These are phyloP conservation scores for Tenthredo distinguenda DNA, from an alignment of 2,888 invertebrate species.

Conservation along the genomic window DNA sequence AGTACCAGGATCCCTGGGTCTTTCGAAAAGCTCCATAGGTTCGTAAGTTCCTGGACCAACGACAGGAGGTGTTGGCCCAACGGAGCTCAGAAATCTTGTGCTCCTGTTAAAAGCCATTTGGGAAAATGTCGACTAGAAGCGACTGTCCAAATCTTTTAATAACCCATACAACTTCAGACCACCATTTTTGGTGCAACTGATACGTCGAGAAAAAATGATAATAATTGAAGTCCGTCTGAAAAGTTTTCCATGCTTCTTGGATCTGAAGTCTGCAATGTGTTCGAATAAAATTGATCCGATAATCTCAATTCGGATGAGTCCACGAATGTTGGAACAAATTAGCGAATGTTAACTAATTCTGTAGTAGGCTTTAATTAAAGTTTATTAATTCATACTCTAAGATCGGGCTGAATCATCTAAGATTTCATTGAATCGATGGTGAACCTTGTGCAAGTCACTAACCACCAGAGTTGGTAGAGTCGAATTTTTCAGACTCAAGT, in stretches of 20 bases:
- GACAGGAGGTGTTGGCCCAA: constrained; percentile 56
- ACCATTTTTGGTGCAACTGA: not conserved
- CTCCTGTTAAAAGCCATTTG: constrained; percentile 62
- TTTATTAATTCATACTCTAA: not conserved
- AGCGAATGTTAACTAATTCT: not conserved
- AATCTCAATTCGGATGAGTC: not conserved
- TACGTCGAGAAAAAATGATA: not conserved
- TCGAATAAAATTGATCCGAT: not conserved
- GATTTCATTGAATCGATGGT: not conserved
- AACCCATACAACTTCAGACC: constrained; percentile 12
- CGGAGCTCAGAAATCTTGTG: constrained; percentile 60
- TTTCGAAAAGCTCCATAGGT: constrained; percentile 53
- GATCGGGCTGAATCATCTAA: not conserved
- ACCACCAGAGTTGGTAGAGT: not conserved
- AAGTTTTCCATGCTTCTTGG: not conserved
- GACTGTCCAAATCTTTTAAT: not conserved
- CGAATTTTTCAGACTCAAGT: not conserved
- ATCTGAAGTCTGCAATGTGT: not conserved
- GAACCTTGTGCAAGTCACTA: not conserved
- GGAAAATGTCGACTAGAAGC: not conserved
- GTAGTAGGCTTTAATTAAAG: not conserved
- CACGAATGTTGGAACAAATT: not conserved
- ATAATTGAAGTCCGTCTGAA: constrained; percentile 7
- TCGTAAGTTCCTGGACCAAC: constrained; percentile 66
- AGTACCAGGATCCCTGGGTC: constrained; percentile 60